Percentiles rank a stretch among this genome's conserved stretches.
phyloP scores from a whole-genome alignment of 1,140 invertebrate species.

The Temnothorax nylanderi region DNA sequence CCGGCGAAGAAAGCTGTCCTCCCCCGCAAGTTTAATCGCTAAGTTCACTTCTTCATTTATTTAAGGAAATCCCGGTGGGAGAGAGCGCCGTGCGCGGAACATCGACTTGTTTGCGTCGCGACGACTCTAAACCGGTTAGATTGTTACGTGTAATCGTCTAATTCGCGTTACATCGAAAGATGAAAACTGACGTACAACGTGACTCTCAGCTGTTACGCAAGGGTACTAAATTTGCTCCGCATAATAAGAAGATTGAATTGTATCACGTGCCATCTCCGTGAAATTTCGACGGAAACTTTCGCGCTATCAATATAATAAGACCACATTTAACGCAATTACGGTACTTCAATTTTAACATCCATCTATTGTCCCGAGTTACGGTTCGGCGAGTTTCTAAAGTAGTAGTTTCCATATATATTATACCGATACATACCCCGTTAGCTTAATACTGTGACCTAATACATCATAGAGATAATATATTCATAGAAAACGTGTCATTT shows the following conservation, averaged over 20 bases:
- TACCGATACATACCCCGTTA: neutral
- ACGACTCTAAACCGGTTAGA: conserved; percentile 7
- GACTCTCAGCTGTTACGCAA: conserved; percentile 7
- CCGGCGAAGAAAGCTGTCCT: conserved; percentile 36
- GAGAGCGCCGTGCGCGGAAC: neutral
- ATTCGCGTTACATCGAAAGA: conserved; percentile 27
- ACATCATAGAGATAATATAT: neutral
- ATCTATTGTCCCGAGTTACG: neutral
- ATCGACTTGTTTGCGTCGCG: neutral
- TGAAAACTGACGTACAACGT: conserved; percentile 7
- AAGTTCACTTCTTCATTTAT: conserved; percentile 34
- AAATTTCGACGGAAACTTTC: neutral
- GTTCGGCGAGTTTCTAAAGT: neutral
- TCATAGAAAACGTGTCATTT: neutral
- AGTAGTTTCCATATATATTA: neutral
- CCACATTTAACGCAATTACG: neutral
- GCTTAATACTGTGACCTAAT: conserved; percentile 22
- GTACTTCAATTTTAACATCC: neutral
- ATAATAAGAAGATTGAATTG: conserved; percentile 25
- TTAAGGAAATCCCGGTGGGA: neutral
- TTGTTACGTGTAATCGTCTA: conserved; percentile 9
- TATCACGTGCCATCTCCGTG: neutral
- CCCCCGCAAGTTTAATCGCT: conserved; percentile 14
- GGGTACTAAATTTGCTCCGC: neutral
- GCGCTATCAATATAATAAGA: neutral